A percentile compares a stretch with the other conserved stretches of the same genome.
phyloP scores from a whole-genome alignment of 1,140 invertebrate species.

The Monomorium pharaonis region DNA sequence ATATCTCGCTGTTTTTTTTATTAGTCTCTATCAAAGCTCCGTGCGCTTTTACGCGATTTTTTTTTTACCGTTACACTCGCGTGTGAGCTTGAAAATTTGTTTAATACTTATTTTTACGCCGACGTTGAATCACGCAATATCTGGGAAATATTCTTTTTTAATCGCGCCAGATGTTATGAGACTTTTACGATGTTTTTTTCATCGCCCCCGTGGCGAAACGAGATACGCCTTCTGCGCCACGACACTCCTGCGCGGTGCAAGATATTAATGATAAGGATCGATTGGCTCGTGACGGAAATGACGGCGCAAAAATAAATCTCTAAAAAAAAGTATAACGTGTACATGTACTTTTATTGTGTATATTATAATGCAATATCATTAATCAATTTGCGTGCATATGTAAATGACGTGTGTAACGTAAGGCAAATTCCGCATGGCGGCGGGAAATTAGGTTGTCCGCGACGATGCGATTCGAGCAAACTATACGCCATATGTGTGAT shows the following conservation, averaged over 20 bases:
- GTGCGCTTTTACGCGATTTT: background rate
- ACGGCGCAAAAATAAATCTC: background rate
- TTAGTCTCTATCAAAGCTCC: background rate
- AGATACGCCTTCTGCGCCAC: background rate
- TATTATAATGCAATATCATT: background rate
- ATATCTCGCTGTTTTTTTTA: background rate
- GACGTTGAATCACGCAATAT: background rate
- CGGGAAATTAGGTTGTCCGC: slow-evolving; percentile 28
- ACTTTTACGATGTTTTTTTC: background rate
- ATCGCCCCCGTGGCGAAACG: background rate
- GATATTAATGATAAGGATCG: background rate
- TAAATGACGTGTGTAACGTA: background rate
- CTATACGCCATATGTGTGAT: slow-evolving; percentile 24
- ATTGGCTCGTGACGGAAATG: background rate
- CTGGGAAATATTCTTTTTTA: background rate
- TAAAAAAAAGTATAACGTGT: background rate
- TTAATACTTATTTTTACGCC: slow-evolving; percentile 26
- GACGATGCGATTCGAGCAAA: slow-evolving; percentile 11
- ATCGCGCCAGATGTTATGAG: background rate
- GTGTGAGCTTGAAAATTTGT: background rate
- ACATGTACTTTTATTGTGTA: background rate
- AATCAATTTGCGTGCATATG: background rate
- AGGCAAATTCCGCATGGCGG: background rate
- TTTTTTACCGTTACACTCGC: background rate
- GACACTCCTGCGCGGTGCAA: background rate